phyloP scores from a whole-genome alignment of 2,888 invertebrate species.

The Gymnosoma rotundatum region DNA sequence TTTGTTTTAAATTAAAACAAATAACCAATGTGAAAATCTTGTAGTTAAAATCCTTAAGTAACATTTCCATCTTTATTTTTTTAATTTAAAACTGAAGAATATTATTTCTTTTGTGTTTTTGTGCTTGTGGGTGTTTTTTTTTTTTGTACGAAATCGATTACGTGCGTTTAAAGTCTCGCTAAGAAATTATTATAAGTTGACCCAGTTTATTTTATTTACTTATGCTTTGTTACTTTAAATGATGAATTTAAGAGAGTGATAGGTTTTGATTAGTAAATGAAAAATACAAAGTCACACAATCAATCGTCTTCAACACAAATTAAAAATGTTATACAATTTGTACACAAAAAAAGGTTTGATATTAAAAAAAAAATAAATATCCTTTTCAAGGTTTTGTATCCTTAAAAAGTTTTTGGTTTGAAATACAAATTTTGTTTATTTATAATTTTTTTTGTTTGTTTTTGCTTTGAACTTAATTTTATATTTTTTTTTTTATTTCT shows the following conservation, averaged over 20 bases:
- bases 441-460: no score
- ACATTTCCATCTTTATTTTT: constrained; percentile 23
- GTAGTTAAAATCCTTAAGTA: neutral
- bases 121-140: neutral
- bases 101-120: neutral
- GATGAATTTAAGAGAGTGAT: constrained; percentile 17
- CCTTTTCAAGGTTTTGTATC: neutral
- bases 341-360: neutral
- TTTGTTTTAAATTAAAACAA: constrained; percentile 27
- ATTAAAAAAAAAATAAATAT: neutral
- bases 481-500: no score
- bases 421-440: no score
- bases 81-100: constrained; percentile 7
- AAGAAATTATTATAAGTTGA: constrained; percentile 37
- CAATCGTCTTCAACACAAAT: constrained; percentile 1
- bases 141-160: constrained; percentile 39
- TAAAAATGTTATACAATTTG: neutral
- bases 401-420: no score
- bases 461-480: no score
- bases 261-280: constrained; percentile 1
- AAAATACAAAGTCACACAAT: neutral
- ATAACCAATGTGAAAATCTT: constrained; percentile 30
- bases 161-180: constrained; percentile 14
- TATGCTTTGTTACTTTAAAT: neutral
- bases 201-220: constrained; percentile 23